Evolutionary conservation across 2,113 vertebrate genomes (phyloP).

Genomic region (Craseonycteris thonglongyai): DNA sequence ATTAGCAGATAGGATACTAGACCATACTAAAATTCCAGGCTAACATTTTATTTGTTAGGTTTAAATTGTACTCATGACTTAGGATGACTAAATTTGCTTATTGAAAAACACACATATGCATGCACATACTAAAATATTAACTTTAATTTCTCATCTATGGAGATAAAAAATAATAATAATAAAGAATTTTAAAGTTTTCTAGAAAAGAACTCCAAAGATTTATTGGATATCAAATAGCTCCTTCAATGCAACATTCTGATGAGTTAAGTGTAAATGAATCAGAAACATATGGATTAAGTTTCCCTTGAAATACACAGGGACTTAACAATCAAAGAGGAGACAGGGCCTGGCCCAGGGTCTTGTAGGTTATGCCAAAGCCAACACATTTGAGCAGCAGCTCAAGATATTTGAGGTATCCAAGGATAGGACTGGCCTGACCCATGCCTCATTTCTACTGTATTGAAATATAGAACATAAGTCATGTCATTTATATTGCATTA

Average conservation of each 20-base stretch:
- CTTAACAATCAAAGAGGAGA: slow-evolving; percentile 71
- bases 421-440: slow-evolving; percentile 32
- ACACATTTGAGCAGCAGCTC: slow-evolving; percentile 63
- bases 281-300: slow-evolving; percentile 74
- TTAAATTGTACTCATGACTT: slow-evolving; percentile 50
- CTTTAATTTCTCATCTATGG: slow-evolving; percentile 54
- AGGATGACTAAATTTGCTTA: slow-evolving; percentile 34
- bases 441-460: slow-evolving; percentile 58
- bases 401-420: slow-evolving; percentile 65
- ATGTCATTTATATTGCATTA: slow-evolving; percentile 48
- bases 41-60: slow-evolving; percentile 71
- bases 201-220: slow-evolving; percentile 67
- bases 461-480: slow-evolving; percentile 55
- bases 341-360: slow-evolving; percentile 63
- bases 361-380: slow-evolving; percentile 67
- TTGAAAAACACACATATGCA: slow-evolving; percentile 22
- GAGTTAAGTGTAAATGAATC: slow-evolving; percentile 75
- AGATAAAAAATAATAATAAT: slow-evolving; percentile 68
- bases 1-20: slow-evolving; percentile 68
- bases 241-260: slow-evolving; percentile 75
- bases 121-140: slow-evolving; percentile 6
- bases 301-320: slow-evolving; percentile 71
- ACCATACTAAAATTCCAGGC: slow-evolving; percentile 47
- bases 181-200: slow-evolving; percentile 67
- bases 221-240: slow-evolving; percentile 74